Evolutionary conservation across 30 jellyfish, hydroid and myxozoan genomes (phyloP), one percentile per base, ranked within the genome.

Genomic region (Turritopsis dohrnii): DNA sequence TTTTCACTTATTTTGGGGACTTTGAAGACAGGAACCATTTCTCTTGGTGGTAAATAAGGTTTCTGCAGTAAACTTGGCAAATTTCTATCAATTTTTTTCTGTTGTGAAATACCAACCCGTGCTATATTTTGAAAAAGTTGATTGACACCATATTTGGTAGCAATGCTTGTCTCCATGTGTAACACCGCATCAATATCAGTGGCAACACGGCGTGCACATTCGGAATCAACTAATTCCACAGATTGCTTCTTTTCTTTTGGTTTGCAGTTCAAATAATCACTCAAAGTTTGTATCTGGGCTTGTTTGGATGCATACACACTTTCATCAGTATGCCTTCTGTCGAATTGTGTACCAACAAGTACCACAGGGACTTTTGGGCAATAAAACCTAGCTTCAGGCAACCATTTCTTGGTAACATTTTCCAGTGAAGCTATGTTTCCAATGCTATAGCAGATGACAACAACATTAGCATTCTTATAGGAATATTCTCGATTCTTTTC

Each of bases 11-110:
- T 85, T 7, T 69, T 19, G 9, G 77, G 0, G 28, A 88, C 91
- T 52, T 83, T 79, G 29, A 81, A 88, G 18, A 81, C 83, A 3
- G 98, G 98, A 65, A 86, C 93, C 7, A 72, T 79, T 21, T 74
- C 54, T 54, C 83, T 87, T 23, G 96, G 93, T 27, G 98, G 98
- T 75, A 93, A 88, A 75, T 87, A 93, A 19, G 98, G 98, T 29
- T 75, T 88, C 71, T 93, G 98, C 53, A 75, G 54, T 16, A 84
- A 72, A 25, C n/a, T 16, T 28, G 96, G 96, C 53, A 65, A 81
- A 29, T 75, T 84, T 8, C 81, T 72, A 19, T 74, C 71, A 27
- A 90, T 73, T 31, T 79, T 75, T 21, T 83, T 60, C 18, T 90
- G 89, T 24, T 74, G 81, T 27, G 90, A 66, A 76, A 91, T 79